A percentile compares a stretch with the other conserved stretches of the same genome.
phyloP scores from a whole-genome alignment of 2,797 vertebrate species.

The Eulemur albifrons region DNA sequence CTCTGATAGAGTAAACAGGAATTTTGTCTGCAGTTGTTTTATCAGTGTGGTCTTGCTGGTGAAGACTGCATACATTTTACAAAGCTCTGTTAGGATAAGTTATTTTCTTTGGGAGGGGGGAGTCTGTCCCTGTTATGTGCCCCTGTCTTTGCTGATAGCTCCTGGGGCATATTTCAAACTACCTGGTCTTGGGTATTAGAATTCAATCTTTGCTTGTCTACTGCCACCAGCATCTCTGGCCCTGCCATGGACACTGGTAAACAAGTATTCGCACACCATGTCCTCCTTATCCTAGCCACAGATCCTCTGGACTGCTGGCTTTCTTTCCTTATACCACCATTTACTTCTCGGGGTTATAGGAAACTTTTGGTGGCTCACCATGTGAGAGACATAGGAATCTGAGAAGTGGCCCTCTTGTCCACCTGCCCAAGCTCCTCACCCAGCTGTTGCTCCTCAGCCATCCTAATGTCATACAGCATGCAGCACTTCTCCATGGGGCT shows the following conservation, averaged over 20 bases:
- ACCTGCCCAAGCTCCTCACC: not conserved
- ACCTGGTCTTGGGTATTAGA: not conserved
- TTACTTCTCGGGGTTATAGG: not conserved
- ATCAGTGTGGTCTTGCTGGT: not conserved
- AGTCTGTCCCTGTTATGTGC: not conserved
- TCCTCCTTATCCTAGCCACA: not conserved
- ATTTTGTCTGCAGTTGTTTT: not conserved
- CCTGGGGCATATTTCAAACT: not conserved
- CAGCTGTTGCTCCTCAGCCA: not conserved
- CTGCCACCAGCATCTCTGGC: not conserved
- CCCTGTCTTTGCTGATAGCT: not conserved
- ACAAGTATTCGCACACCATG: not conserved
- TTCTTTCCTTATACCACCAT: not conserved
- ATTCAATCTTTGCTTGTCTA: not conserved
- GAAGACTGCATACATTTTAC: not conserved
- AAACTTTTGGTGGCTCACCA: not conserved
- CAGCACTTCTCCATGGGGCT: not conserved
- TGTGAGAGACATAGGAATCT: not conserved
- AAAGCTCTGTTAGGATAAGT: not conserved
- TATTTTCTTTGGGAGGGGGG: not conserved
- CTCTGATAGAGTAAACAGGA: not conserved
- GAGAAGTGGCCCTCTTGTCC: not conserved
- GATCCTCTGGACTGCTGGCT: not conserved
- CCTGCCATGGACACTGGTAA: not conserved
- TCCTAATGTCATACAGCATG: too few species aligned